Base-by-base conservation (phyloP, 2,888 invertebrate species). In the Thumatha senex region DNA sequence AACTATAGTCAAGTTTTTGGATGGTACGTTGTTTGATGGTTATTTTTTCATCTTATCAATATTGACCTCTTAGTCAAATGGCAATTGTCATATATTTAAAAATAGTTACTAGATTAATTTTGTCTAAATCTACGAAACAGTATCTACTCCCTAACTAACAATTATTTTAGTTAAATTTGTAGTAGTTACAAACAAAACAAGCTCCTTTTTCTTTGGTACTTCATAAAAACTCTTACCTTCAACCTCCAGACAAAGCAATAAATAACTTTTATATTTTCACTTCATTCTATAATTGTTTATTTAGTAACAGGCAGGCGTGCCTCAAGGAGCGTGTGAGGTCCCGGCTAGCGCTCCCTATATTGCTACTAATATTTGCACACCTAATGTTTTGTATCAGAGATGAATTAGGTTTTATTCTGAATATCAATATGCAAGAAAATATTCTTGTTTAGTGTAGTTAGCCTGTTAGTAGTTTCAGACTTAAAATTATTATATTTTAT, bases 181-280 rank as follows among this genome's bases (percentile, higher is more conserved):
- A 24, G 5, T 24, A 2, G 2, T 4, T 4, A 24, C 5, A 24
- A 24, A 24, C 18, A 24, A 24, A 24, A 24, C 61, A 56, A 56
- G 57, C 60, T 31, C 11, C 57, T 54, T 51, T 56, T 54, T 14
- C 46, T 53, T 36, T 41, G 41, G 40, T 36, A 46, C 43, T 50
- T 51, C 54, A 59, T 55, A 66, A 62, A 64, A 63, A 58, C 50
- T 50, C 56, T 72, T 67, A 72, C 71, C 73, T 76, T 70, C 74
- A 77, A 74, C 77, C 75, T 78, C 64, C 73, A 64, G 64, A 66
- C 73, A 73, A 72, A 78, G 73, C 76, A 72, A 80, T 80, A 80
- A 80, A 76, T 79, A 62, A 74, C 73, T 65, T 76, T 47, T 78
- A 76, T 72, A 62, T 72, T 76, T 76, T 72, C 59, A 61, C 67